These are phyloP conservation scores for Lethocerus indicus DNA, from an alignment of 1,140 invertebrate genomes.

Conservation along the genomic window DNA sequence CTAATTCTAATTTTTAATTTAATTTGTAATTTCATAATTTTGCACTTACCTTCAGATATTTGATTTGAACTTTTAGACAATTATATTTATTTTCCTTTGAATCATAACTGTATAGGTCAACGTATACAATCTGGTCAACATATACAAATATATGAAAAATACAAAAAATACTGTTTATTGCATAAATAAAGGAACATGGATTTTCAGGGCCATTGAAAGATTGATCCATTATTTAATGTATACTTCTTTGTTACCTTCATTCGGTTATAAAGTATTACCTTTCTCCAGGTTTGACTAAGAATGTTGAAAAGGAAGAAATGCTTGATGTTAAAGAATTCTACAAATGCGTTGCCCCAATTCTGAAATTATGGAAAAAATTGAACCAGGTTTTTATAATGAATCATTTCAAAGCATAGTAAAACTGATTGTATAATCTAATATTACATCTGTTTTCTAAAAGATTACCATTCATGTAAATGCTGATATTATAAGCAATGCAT, in stretches of 20 bases:
- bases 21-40: too few relatives aligned
- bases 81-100: too few relatives aligned
- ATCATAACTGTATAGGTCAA: too few relatives aligned
- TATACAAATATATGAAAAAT: neutral
- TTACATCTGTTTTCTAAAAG: neutral
- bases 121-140: neutral
- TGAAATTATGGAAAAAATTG: slow-evolving; percentile 61
- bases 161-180: neutral
- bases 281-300: neutral
- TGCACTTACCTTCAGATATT: too few relatives aligned
- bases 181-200: too few relatives aligned
- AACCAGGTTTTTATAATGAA: slow-evolving; percentile 23
- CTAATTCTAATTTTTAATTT: neutral
- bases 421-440: neutral
- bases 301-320: slow-evolving; percentile 12
- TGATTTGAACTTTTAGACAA: too few relatives aligned
- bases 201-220: too few relatives aligned
- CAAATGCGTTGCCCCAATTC: slow-evolving; percentile 41
- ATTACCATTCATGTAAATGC: neutral
- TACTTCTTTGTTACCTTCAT: neutral
- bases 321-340: slow-evolving; percentile 32
- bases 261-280: neutral
- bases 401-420: neutral
- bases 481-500: neutral
- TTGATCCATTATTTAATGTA: neutral